Conservation (phyloP, 2,113 vertebrate genomes). For the Acrocephalus kingi region DNA sequence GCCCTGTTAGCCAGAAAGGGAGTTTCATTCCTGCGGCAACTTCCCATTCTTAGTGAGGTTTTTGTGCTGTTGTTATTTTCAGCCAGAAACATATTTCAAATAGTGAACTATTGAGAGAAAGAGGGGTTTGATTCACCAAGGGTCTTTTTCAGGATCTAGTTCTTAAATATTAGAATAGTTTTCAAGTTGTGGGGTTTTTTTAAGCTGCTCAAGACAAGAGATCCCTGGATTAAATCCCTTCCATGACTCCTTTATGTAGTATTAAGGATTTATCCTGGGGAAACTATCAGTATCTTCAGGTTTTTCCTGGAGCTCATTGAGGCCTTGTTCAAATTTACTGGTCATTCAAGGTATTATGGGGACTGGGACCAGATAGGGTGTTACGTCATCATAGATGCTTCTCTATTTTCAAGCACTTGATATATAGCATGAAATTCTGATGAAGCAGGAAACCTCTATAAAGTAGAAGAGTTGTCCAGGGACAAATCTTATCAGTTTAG, state of each 20-base stretch:
- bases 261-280: not conserved
- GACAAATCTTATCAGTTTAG: not conserved
- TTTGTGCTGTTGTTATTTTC: constrained; percentile 61
- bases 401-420: not conserved
- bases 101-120: constrained; percentile 32
- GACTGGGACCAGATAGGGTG: not conserved
- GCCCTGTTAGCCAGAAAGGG: constrained; percentile 75
- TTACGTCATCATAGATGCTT: not conserved
- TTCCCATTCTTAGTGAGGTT: constrained; percentile 66
- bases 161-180: constrained; percentile 9
- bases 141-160: not conserved
- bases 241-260: not conserved
- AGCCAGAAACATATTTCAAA: constrained; percentile 69
- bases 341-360: not conserved
- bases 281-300: not conserved
- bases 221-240: not conserved
- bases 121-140: constrained; percentile 4
- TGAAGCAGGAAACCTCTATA: not conserved
- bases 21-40: constrained; percentile 69
- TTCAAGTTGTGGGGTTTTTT: not conserved
- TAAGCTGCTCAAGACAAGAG: not conserved
- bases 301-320: not conserved
- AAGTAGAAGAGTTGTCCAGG: not conserved
- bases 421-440: not conserved
- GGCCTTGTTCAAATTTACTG: not conserved